Percentiles rank a stretch among this genome's conserved stretches.
These are phyloP conservation scores for Circaetus gallicus DNA, from an alignment of 2,113 vertebrate genomes.

Conservation along the genomic window DNA sequence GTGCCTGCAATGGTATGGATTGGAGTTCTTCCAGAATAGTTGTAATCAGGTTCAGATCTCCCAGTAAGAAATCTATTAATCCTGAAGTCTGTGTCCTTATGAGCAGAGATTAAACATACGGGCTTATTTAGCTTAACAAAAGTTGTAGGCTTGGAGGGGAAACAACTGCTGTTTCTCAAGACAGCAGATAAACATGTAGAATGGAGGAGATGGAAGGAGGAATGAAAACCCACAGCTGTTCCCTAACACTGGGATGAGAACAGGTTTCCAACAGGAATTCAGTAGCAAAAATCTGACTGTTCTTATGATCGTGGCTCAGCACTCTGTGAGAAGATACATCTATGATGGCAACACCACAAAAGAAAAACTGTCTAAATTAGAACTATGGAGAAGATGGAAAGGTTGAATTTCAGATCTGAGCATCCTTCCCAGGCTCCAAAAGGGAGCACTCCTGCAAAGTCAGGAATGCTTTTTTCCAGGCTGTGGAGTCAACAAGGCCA, in stretches of 20 bases:
- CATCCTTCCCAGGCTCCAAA: neutral
- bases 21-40: neutral
- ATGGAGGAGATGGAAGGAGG: neutral
- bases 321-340: neutral
- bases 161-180: neutral
- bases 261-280: neutral
- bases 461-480: neutral
- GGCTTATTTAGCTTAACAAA: neutral
- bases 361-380: neutral
- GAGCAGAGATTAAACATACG: neutral
- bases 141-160: neutral
- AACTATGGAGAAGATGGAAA: neutral
- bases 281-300: neutral
- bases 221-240: neutral
- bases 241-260: neutral
- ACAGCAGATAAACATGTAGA: neutral
- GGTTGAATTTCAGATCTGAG: neutral
- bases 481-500: neutral
- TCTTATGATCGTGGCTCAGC: neutral
- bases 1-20: neutral
- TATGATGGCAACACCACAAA: rapidly evolving
- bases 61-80: neutral
- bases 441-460: neutral
- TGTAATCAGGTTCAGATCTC: neutral
- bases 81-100: neutral